Evolutionary conservation across 2,113 vertebrate genomes (phyloP).

Genomic region (Amphilophus citrinellus): DNA sequence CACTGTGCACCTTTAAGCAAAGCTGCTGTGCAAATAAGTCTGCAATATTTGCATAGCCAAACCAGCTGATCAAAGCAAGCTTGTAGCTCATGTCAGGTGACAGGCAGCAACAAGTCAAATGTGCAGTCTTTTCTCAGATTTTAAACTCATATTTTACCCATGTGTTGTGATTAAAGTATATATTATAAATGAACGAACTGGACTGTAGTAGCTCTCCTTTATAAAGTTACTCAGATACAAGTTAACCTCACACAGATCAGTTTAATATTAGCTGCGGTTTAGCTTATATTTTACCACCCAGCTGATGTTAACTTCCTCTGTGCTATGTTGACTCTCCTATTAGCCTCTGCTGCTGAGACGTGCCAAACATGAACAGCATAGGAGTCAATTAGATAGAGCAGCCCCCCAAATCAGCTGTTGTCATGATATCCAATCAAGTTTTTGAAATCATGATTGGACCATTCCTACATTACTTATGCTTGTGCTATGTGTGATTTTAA

Average conservation of each 20-base stretch:
- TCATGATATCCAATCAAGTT: too few species aligned
- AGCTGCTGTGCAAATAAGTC: conserved; percentile 63
- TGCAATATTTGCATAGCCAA: conserved; percentile 70
- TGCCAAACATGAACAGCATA: too few species aligned
- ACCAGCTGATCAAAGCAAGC: conserved; percentile 9
- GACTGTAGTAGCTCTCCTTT: not conserved
- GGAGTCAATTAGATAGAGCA: too few species aligned
- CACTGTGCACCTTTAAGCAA: conserved; percentile 57
- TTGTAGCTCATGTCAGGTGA: conserved; percentile 9
- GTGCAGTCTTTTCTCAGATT: not conserved
- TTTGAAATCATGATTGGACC: too few species aligned
- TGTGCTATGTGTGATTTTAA: too few species aligned
- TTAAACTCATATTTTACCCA: not conserved
- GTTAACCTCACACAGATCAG: not conserved
- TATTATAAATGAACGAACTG: not conserved
- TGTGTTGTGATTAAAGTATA: not conserved
- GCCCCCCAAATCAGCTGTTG: too few species aligned
- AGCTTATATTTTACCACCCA: too few species aligned
- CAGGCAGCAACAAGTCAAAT: not conserved
- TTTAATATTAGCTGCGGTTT: too few species aligned
- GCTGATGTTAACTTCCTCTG: too few species aligned
- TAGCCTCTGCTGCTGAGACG: too few species aligned
- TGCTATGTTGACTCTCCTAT: too few species aligned
- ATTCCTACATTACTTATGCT: too few species aligned
- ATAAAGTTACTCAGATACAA: not conserved